phyloP scores from a whole-genome alignment of 2,888 invertebrate species.

The Papilio gigon region DNA sequence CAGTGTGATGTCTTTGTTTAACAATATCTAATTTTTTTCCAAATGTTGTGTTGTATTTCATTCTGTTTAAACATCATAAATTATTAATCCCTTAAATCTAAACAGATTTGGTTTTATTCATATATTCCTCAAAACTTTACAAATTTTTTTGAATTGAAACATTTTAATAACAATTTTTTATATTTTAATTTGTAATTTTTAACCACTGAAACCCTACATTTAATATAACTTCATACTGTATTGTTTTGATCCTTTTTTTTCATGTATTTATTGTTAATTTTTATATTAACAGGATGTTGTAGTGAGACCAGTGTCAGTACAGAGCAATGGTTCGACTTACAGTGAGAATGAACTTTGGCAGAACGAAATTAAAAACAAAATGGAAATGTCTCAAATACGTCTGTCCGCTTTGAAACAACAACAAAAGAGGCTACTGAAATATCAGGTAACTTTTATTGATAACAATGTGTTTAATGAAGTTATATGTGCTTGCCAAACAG shows the following conservation, averaged over 20 bases:
- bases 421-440: conserved; percentile 78
- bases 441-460: conserved; percentile 60
- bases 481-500: too few species aligned
- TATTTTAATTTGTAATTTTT: background rate
- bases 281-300: conserved; percentile 64
- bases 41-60: background rate
- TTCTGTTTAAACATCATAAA: background rate
- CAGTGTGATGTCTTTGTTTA: conserved; percentile 30
- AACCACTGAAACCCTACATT: background rate
- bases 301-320: conserved; percentile 76
- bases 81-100: background rate
- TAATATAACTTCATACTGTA: background rate
- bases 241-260: background rate
- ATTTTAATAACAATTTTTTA: conserved; percentile 1
- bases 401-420: conserved; percentile 83
- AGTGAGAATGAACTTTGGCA: conserved; percentile 82
- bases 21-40: conserved; percentile 20
- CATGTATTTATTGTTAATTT: conserved; percentile 6
- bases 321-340: conserved; percentile 77
- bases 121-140: background rate
- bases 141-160: background rate
- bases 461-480: background rate
- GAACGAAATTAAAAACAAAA: conserved; percentile 83
- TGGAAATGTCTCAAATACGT: conserved; percentile 84
- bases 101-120: background rate